Evolutionary conservation across 2,797 vertebrate species (phyloP), one percentile per base, ranked within the genome.

Genomic region (Echeneis naucrates): DNA sequence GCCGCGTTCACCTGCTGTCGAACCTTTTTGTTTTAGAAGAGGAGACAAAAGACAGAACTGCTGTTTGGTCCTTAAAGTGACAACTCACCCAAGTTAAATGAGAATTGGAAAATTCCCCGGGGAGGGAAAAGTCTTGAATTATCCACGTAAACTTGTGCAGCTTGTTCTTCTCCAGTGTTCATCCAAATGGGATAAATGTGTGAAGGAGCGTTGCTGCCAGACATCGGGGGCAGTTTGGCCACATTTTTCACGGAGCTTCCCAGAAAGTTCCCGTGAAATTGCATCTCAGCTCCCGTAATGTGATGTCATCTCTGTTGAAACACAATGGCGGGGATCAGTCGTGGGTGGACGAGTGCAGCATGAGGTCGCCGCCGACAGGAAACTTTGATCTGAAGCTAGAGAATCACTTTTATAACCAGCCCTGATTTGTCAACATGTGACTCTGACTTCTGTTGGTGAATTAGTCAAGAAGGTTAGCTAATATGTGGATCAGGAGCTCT

Each of bases 1-100:
- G 70, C 58, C 55, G 33, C 7, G n/a, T 51, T 54, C 26, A 33
- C 75, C 68, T 67, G 52, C 78, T 80, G 78, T 80, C 59, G 60
- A 65, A 38, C 6, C 55, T 38, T 77, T 77, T 52, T 51, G 24
- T 62, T 65, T 58, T 54, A 56, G 59, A 12, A 9, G 26, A 55
- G 33, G 48, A 26, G 69, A 58, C 19, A 35, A 50, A 59, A 68
- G 23, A 57, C 38, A 38, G 26, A 72, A 63, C 35, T 19, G 23
- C 33, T 4, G 5, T 45, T 55, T 50, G n/a, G 7, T 45, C 17
- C 42, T 74, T 47, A 16, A 70, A 58, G 27, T 42, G 19, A 38
- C 32, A 26, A 23, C 27, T n/a, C 10, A 21, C 30, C 26, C 12
- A 54, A 32, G n/a, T n/a, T n/a, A n/a, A n/a, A n/a, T n/a, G n/a